Conservation (phyloP, 2,797 vertebrate species). For the Nyctibius grandis region DNA sequence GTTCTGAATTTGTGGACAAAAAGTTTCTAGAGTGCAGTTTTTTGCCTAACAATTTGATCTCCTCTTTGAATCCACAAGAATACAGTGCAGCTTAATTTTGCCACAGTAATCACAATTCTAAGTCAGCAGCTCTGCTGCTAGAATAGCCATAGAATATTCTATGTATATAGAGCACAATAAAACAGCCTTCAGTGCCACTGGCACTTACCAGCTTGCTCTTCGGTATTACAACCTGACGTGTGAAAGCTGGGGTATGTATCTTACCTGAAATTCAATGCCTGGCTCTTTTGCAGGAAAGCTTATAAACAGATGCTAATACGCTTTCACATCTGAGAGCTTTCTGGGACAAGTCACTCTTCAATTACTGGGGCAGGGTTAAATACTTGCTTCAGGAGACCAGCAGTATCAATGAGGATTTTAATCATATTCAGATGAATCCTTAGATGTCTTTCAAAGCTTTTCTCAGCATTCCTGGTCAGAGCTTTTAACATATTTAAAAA, state of each 20-base stretch:
- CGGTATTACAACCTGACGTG: background rate
- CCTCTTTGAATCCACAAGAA: background rate
- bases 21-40: background rate
- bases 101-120: background rate
- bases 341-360: background rate
- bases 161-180: accelerated
- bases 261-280: background rate
- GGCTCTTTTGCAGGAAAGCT: background rate
- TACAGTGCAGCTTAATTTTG: background rate
- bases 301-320: background rate
- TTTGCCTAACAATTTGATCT: background rate
- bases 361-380: background rate
- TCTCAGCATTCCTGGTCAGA: background rate
- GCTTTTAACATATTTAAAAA: background rate
- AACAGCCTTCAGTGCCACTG: background rate
- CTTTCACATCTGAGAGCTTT: background rate
- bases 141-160: background rate
- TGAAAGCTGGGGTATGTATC: background rate
- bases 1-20: background rate
- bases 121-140: background rate
- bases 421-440: background rate
- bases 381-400: background rate
- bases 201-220: background rate
- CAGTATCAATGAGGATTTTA: background rate
- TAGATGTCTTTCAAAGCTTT: background rate